Evolutionary conservation across 2,797 vertebrate species (phyloP).

Genomic region (Parauchenoglanis ngamensis): DNA sequence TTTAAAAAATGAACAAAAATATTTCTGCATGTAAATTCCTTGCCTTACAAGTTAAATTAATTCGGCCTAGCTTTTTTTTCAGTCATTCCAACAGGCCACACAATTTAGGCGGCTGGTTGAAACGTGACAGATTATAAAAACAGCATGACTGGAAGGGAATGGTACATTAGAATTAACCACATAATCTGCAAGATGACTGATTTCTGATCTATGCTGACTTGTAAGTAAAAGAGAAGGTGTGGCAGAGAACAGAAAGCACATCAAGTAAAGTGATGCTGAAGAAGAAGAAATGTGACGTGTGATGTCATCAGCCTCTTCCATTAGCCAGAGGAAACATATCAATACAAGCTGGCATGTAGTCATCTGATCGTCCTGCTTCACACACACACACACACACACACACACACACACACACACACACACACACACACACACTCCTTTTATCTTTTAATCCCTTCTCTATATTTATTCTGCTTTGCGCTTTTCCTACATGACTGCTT

Average conservation of each 20-base stretch:
- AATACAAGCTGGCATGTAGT: neutral
- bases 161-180: neutral
- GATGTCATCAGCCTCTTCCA: neutral
- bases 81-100: neutral
- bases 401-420: neutral
- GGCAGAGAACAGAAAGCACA: neutral
- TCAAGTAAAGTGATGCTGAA: slow-evolving; percentile 6
- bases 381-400: neutral
- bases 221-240: neutral
- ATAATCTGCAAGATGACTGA: too few species aligned
- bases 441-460: neutral
- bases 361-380: neutral
- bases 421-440: neutral
- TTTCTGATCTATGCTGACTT: neutral
- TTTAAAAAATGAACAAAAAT: neutral
- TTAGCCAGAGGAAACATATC: slow-evolving; percentile 1
- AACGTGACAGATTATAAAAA: neutral
- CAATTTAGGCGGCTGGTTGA: neutral
- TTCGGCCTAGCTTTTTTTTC: too few species aligned
- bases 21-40: neutral
- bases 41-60: neutral
- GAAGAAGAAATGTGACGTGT: neutral
- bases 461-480: neutral
- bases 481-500: neutral
- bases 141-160: neutral